Evolutionary conservation across 2,113 vertebrate species (phyloP).

Genomic region (Cyanistes caeruleus): DNA sequence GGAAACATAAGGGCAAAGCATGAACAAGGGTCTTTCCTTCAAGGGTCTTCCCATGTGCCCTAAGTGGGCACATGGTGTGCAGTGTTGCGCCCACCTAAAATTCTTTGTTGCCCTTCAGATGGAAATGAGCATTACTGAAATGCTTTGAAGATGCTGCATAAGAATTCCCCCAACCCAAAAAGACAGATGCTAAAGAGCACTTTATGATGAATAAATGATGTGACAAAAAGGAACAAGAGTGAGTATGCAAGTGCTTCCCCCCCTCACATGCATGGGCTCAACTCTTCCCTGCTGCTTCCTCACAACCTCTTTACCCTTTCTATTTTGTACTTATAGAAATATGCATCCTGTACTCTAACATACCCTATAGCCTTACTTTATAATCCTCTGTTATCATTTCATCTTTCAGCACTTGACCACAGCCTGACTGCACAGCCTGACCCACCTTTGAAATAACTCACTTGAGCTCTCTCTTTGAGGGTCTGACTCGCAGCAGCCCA

Average conservation of each 20-base stretch:
- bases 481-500: neutral
- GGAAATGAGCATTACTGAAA: neutral
- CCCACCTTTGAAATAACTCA: neutral
- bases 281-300: neutral
- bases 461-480: neutral
- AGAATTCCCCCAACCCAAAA: neutral
- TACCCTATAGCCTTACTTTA: neutral
- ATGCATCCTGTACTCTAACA: neutral
- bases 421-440: neutral
- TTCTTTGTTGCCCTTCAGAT: neutral
- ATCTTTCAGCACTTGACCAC: neutral
- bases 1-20: neutral
- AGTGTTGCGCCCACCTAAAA: neutral
- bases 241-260: fast-evolving
- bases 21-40: neutral
- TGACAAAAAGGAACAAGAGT: constrained; percentile 1
- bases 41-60: too few species aligned
- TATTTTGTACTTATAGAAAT: neutral
- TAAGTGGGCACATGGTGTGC: fast-evolving
- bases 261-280: neutral
- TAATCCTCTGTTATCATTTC: neutral
- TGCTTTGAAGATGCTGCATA: neutral
- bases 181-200: neutral
- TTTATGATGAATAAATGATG: constrained; percentile 47
- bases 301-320: neutral